Evolutionary conservation across 2,888 invertebrate species (phyloP).

Genomic region (Glaucopsyche alexis): DNA sequence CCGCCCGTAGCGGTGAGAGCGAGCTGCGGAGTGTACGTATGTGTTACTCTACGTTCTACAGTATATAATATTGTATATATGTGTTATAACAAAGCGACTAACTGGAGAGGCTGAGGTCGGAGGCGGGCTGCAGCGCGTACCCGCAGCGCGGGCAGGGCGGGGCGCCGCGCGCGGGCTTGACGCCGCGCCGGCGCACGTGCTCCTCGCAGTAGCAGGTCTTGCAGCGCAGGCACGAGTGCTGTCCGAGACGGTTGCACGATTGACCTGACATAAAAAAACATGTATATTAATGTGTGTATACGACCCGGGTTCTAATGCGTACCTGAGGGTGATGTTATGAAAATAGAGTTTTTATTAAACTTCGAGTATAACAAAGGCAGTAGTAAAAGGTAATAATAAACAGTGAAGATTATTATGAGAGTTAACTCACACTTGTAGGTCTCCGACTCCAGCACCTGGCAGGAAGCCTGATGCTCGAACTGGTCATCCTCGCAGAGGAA

Average conservation of each 20-base stretch:
- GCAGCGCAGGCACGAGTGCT: conserved; percentile 96
- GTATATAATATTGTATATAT: not conserved
- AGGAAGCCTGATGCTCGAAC: conserved; percentile 98
- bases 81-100: conserved; percentile 53
- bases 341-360: too few species aligned
- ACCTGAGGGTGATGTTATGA: too few species aligned
- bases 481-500: conserved; percentile 97
- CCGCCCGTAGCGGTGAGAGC: conserved; percentile 93
- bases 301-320: too few species aligned
- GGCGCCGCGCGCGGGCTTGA: conserved; percentile 47
- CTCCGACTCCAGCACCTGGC: conserved; percentile 96
- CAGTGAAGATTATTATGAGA: not conserved
- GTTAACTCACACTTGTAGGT: conserved; percentile 91
- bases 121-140: conserved; percentile 94
- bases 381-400: too few species aligned
- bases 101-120: conserved; percentile 98
- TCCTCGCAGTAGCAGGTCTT: conserved; percentile 98
- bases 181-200: conserved; percentile 88
- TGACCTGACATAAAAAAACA: conserved; percentile 80
- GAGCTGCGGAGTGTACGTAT: conserved; percentile 72
- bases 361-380: too few species aligned
- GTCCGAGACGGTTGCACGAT: conserved; percentile 96
- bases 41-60: not conserved
- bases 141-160: conserved; percentile 96
- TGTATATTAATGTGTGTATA: not conserved